phyloP scores from a whole-genome alignment of 1,140 invertebrate species.

The Mercenaria mercenaria region DNA sequence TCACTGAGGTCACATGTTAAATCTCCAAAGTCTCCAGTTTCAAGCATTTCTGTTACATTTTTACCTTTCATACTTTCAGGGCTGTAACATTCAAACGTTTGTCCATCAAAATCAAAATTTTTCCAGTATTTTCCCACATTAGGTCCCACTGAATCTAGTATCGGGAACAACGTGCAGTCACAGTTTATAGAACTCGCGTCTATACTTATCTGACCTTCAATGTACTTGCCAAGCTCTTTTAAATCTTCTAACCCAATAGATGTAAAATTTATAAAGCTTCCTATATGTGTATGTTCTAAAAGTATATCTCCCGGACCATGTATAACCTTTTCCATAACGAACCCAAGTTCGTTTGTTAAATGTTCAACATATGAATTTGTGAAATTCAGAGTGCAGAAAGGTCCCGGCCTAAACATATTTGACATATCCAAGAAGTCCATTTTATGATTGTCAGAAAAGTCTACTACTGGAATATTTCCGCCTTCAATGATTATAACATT shows the following conservation, averaged over 20 bases:
- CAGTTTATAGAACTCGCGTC: constrained; percentile 20
- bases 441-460: constrained; percentile 2
- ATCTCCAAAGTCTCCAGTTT: neutral
- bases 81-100: neutral
- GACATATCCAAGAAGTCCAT: constrained; percentile 7
- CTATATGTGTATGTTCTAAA: neutral
- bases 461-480: neutral
- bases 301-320: constrained; percentile 32
- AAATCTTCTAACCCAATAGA: neutral
- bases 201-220: neutral
- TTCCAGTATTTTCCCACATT: neutral
- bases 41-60: neutral
- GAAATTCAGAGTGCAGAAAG: constrained; percentile 35
- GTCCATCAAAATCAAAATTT: neutral
- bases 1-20: constrained; percentile 37
- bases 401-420: constrained; percentile 21
- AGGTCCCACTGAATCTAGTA: neutral
- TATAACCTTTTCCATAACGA: neutral
- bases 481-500: neutral
- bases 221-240: neutral
- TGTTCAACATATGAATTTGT: neutral
- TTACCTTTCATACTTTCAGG: constrained; percentile 31
- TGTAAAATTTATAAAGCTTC: constrained; percentile 43
- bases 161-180: constrained; percentile 26
- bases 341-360: neutral